Percentiles rank a stretch among this genome's conserved stretches.
Evolutionary conservation across 2,113 vertebrate genomes (phyloP).

Genomic region (Ceratotherium simum): DNA sequence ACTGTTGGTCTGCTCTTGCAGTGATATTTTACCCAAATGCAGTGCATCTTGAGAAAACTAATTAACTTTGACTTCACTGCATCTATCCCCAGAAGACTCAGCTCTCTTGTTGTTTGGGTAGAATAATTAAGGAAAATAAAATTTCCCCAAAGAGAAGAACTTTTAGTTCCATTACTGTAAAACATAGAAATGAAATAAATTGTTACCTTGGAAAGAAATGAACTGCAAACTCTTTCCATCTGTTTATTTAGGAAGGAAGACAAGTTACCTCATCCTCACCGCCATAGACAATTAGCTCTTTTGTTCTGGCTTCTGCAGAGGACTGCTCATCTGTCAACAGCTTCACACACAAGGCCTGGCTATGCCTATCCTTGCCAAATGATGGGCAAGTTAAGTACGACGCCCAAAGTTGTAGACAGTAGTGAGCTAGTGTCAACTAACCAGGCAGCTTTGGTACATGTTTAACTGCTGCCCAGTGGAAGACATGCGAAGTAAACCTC

Average conservation of each 20-base stretch:
- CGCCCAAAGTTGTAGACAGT: conserved; percentile 68
- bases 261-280: conserved; percentile 81
- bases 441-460: conserved; percentile 60
- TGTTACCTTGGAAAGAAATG: conserved; percentile 70
- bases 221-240: conserved; percentile 77
- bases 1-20: conserved; percentile 13
- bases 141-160: conserved; percentile 77
- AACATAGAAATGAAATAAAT: conserved; percentile 79
- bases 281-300: conserved; percentile 77
- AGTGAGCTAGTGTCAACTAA: conserved; percentile 66
- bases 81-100: conserved; percentile 77
- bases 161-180: conserved; percentile 73
- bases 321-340: conserved; percentile 70
- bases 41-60: conserved; percentile 77
- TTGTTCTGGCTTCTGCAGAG: conserved; percentile 62
- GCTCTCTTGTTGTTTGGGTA: conserved; percentile 80
- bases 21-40: conserved; percentile 75
- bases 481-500: conserved; percentile 80
- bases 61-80: conserved; percentile 83
- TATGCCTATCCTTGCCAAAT: conserved; percentile 63
- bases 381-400: conserved; percentile 7
- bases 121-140: conserved; percentile 82
- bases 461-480: conserved; percentile 63
- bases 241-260: conserved; percentile 79
- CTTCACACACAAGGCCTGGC: conserved; percentile 65